These are phyloP conservation scores for Eudemis profundana DNA, from an alignment of 2,888 invertebrate genomes.

Conservation along the genomic window DNA sequence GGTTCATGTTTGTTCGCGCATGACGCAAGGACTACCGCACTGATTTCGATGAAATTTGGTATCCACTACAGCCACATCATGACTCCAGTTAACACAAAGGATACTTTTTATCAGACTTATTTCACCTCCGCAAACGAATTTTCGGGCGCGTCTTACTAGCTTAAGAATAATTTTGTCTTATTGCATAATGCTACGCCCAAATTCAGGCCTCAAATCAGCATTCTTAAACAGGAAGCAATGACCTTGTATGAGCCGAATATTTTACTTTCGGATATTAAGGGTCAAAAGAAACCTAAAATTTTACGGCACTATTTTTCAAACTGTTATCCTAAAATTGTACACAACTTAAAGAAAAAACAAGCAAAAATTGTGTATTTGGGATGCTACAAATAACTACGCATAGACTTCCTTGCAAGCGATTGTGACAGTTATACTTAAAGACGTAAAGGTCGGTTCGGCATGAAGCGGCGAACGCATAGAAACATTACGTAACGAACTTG, in stretches of 20 bases:
- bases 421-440: conserved; percentile 36
- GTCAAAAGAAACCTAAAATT: background rate
- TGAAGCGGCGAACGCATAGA: conserved; percentile 67
- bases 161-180: no score
- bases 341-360: conserved; percentile 10
- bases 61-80: no score
- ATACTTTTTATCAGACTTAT: no score
- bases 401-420: conserved; percentile 26
- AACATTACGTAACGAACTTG: conserved; percentile 74
- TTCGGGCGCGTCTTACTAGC: no score
- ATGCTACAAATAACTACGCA: conserved; percentile 22
- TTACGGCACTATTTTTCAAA: background rate
- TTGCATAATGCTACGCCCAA: conserved; percentile 23
- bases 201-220: conserved; percentile 40
- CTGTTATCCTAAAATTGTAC: background rate
- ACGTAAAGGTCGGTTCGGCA: conserved; percentile 48
- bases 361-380: conserved; percentile 15
- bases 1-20: no score
- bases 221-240: conserved; percentile 27
- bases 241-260: conserved; percentile 30
- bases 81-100: no score
- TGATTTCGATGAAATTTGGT: no score
- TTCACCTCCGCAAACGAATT: no score
- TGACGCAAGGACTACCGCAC: no score
- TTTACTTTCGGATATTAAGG: conserved; percentile 21